Base-by-base conservation (phyloP, 1,140 invertebrate genomes). In the Aporrectodea caliginosa region DNA sequence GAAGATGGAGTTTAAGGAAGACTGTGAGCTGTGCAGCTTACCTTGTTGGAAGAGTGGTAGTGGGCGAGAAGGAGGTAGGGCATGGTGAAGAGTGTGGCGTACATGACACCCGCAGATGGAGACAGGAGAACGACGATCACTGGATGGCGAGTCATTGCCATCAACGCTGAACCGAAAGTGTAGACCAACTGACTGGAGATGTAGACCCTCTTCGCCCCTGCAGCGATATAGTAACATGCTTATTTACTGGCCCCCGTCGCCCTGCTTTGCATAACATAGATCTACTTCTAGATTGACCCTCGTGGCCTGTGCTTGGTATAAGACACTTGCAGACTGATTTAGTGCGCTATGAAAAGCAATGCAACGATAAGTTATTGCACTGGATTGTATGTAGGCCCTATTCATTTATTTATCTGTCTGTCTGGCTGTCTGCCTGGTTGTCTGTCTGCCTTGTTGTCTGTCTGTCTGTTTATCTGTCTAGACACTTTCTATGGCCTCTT, bases 81-180 rank as follows among this genome's bases (percentile, higher is more conserved):
- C 94, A 98, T 96, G 1, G 96, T 98, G 87, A 98, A 98, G 16
- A 98, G 90, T 0, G 96, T 98, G 0, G 96, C 96, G 87, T 98
- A 98, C 95, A 98, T 97, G 33, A 98, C 92, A 0, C 96, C 96
- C 27, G 87, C 86, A 35, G 84, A 82, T 0, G 85, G 84, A 27
- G 86, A 88, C 12, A 87, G 73, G 0, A 88, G 31, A 27, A 87
- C 81, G 0, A 85, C 84, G 0, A 84, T 84, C 43, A 85, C 79
- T 27, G 31, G 68, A 30, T 32, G 77, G 70, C 30, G 33, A 14
- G 35, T 33, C 1, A 93, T 79, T 0, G 94, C 95, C 92, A 98
- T 94, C 73, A 94, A 85, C 79, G 94, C 90, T 95, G 98, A 97
- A 14, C 95, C 95, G 35, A 91, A 87, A 34, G 93, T 93, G 87